Evolutionary conservation across 2,888 invertebrate genomes (phyloP), one percentile per base, ranked within the genome.

Genomic region (Ganaspis brasiliensis): DNA sequence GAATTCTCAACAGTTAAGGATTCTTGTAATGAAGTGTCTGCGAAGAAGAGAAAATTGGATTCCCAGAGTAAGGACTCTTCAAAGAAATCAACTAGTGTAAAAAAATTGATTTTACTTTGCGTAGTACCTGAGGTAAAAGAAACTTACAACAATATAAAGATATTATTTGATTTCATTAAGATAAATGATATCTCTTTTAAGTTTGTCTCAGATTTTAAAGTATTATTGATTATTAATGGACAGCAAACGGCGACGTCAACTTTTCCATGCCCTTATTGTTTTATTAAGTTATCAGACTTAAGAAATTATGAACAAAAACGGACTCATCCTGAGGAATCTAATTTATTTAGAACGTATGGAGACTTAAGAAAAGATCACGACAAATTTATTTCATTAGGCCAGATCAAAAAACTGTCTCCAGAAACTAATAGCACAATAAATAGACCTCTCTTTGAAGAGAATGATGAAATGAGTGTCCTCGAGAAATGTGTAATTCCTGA

Each of bases 111-210:
- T 21, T 19, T 59, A 14, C 59, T 59, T 24, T 59, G 59, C 59
- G 2, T 59, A 59, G 59, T 59, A 59, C 26, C 26, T 19, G 59
- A 24, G 8, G 49, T 73, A 19, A 72, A 73, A 35, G 73, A 73
- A 73, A 72, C 76, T 40, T 73, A 76, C 19, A 52, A 61, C 12
- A 76, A 73, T 40, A 26, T 76, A 14, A 52, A 61, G 21, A 21
- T 76, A 9, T 31, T 74, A 19, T 74, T 74, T 37, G 63, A 74
- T 19, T 37, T 74, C 14, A 49, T 26, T 21, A 76, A 73, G 40
- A 56, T 74, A 56, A 77, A 74, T 56, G 45, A 74, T 45, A 74
- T 77, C 40, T 49, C 74, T 12, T 74, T 59, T 35, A 26, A 59
- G 59, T 59, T 26, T 59, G 16, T 21, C 21, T 59, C 59, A 19